A percentile compares a stretch with the other conserved stretches of the same genome.
These are phyloP conservation scores for Lutjanus argentimaculatus DNA, from an alignment of 2,797 vertebrate species.

Conservation along the genomic window DNA sequence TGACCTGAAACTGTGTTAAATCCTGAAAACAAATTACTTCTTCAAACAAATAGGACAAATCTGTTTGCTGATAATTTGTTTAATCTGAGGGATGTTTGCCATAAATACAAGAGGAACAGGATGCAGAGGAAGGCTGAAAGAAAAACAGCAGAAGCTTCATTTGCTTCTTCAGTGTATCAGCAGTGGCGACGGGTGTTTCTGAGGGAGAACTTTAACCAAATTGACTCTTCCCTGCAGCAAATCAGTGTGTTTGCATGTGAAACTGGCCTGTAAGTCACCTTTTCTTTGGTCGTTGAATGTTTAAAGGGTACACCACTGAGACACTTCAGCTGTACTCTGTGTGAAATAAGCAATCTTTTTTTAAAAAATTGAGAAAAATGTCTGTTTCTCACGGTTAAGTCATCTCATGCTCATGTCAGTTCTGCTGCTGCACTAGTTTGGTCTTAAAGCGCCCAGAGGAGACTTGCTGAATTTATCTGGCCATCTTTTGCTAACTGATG, in stretches of 20 bases:
- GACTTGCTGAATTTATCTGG: constrained; percentile 8
- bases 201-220: constrained; percentile 26
- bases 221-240: neutral
- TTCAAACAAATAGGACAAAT: neutral
- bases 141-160: neutral
- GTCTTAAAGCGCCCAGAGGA: neutral
- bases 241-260: constrained; percentile 54
- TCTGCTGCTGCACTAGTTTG: constrained; percentile 48
- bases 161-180: neutral
- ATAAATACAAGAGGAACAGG: neutral
- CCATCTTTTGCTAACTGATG: neutral
- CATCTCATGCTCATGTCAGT: constrained; percentile 49
- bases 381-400: constrained; percentile 14
- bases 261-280: constrained; percentile 40
- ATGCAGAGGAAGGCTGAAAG: neutral
- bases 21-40: constrained; percentile 6
- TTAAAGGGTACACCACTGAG: constrained; percentile 19
- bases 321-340: constrained; percentile 17
- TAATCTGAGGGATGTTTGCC: constrained; percentile 27
- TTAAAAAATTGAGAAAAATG: neutral
- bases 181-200: constrained; percentile 8
- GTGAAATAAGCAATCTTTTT: constrained; percentile 60
- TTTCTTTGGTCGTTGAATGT: constrained; percentile 61
- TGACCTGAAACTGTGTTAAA: constrained; percentile 17
- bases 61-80: neutral